A percentile compares a stretch with the other conserved stretches of the same genome.
Evolutionary conservation across 1,140 invertebrate genomes (phyloP).

Genomic region (Rhopalosiphum padi): DNA sequence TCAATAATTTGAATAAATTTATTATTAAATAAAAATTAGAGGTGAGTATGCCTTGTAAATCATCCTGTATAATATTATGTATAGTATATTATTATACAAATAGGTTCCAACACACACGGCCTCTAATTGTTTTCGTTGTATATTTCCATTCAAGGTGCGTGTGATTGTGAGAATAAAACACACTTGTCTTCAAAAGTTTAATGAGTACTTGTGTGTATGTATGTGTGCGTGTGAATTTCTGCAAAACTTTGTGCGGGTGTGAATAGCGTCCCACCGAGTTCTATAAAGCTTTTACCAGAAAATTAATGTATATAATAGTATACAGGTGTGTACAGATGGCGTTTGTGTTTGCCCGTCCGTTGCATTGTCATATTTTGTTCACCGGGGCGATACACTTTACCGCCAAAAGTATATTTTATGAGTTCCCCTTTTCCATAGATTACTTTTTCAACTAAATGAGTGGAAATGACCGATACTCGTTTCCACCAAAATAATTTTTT

Average conservation of each 20-base stretch:
- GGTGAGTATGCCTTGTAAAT: too few relatives aligned
- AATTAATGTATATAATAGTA: conserved; percentile 5
- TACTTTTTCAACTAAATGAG: background rate
- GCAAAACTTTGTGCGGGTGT: background rate
- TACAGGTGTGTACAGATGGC: background rate
- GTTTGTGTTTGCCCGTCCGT: background rate
- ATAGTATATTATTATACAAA: background rate
- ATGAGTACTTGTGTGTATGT: background rate
- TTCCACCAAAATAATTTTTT: background rate
- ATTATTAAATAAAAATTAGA: too few relatives aligned
- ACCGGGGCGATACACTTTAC: background rate
- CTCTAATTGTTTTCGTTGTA: background rate
- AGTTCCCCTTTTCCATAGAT: background rate
- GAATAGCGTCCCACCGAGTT: background rate
- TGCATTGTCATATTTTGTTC: background rate
- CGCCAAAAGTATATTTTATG: background rate
- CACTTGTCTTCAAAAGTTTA: conserved; percentile 16
- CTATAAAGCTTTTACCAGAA: background rate
- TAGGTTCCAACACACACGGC: background rate
- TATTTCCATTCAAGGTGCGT: background rate
- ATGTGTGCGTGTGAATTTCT: background rate
- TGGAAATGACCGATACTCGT: background rate
- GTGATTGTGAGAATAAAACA: conserved; percentile 1
- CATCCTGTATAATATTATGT: too few relatives aligned
- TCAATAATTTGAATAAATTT: too few relatives aligned